phyloP scores from a whole-genome alignment of 2,113 vertebrate genomes.

The Sturnus vulgaris region DNA sequence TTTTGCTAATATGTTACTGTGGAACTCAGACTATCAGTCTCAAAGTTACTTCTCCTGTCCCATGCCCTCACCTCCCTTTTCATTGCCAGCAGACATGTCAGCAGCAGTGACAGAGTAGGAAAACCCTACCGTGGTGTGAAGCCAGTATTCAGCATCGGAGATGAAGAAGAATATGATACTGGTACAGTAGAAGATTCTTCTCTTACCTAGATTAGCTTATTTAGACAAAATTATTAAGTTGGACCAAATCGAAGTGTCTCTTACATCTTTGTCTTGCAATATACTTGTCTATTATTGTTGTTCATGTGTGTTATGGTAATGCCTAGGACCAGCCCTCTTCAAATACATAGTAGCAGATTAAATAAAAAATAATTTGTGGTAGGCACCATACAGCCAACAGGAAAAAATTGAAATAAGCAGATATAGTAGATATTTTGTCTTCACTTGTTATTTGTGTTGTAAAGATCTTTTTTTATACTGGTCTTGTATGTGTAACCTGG shows the following conservation, averaged over 20 bases:
- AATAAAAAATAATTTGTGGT: neutral
- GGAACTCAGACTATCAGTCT: neutral
- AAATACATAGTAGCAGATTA: neutral
- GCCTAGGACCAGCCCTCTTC: neutral
- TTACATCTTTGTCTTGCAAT: neutral
- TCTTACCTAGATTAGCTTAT: neutral
- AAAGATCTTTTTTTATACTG: neutral
- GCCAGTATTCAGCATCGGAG: conserved; percentile 96
- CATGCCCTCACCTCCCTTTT: neutral
- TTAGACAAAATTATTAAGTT: neutral
- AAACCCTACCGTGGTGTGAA: conserved; percentile 97
- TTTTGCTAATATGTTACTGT: neutral
- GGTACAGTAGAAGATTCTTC: conserved; percentile 70
- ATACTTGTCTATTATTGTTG: neutral
- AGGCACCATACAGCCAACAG: neutral
- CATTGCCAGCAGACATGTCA: conserved; percentile 83
- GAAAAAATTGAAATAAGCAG: neutral
- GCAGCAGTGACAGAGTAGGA: conserved; percentile 94
- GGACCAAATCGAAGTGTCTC: neutral
- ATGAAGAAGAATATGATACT: conserved; percentile 97
- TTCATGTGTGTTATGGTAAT: neutral
- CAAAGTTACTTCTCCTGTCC: neutral
- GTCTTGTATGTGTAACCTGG: fast-evolving
- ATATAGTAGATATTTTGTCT: neutral
- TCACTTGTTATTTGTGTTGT: neutral